A percentile compares a stretch with the other conserved stretches of the same genome.
Conservation (phyloP, 2,113 vertebrate genomes). For the Coturnix japonica region DNA sequence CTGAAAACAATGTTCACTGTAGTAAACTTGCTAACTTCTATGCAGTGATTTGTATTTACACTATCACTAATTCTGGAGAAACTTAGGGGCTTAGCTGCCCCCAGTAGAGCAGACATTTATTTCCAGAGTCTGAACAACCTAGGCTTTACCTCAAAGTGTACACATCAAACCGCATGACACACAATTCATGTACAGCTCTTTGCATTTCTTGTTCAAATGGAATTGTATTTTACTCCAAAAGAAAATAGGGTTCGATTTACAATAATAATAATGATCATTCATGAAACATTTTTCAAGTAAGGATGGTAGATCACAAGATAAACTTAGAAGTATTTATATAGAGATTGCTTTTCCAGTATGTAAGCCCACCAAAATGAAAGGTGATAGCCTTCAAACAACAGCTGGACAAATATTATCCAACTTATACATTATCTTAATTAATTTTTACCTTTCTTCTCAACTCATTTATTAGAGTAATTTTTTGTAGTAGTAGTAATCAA, state of each 20-base stretch:
- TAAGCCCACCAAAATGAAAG: constrained; percentile 38
- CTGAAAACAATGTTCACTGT: not conserved
- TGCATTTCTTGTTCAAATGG: constrained; percentile 22
- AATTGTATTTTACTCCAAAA: constrained; percentile 39
- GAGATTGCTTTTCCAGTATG: not conserved
- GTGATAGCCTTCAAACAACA: constrained; percentile 47
- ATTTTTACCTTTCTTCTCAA: constrained; percentile 48
- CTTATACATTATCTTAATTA: constrained; percentile 58
- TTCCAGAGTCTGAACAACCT: not conserved
- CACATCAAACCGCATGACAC: not conserved
- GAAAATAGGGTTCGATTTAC: constrained; percentile 55
- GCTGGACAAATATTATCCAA: constrained; percentile 63
- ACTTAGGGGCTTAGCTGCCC: not conserved
- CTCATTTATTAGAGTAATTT: constrained; percentile 52
- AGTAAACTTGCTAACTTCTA: not conserved
- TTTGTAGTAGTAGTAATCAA: constrained; percentile 21
- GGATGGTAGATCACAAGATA: constrained; percentile 37
- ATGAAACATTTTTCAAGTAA: constrained; percentile 28
- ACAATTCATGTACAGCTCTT: not conserved
- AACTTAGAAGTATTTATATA: constrained; percentile 49
- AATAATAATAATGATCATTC: constrained; percentile 46
- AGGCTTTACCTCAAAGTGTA: not conserved
- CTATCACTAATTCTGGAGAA: not conserved
- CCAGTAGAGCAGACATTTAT: not conserved
- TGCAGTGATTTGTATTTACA: not conserved